Evolutionary conservation across 2,797 vertebrate genomes (phyloP).

Genomic region (Halcyon badia): DNA sequence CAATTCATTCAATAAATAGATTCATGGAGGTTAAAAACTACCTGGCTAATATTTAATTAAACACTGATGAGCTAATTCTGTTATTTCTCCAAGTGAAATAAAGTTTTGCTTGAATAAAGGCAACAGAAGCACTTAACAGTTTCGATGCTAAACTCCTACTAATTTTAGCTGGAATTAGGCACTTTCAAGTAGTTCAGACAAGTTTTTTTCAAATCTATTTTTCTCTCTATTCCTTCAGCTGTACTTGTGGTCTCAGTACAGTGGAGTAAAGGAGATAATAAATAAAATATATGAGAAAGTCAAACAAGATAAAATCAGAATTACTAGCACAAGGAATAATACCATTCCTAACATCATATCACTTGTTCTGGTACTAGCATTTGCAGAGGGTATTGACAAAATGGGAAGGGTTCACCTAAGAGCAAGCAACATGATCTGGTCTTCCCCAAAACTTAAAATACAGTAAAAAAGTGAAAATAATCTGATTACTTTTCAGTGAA

Average conservation of each 20-base stretch:
- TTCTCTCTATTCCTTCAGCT: not conserved
- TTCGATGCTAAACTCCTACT: not conserved
- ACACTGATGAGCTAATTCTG: not conserved
- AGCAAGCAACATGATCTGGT: not conserved
- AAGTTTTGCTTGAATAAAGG: not conserved
- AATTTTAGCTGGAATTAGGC: not conserved
- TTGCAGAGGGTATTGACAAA: not conserved
- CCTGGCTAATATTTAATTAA: not conserved
- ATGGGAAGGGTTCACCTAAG: not conserved
- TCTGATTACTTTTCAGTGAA: not conserved
- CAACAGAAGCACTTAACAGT: not conserved
- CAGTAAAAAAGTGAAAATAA: not conserved
- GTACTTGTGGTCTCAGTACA: not conserved
- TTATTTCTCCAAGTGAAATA: not conserved
- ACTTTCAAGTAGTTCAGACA: not conserved
- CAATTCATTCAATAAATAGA: conserved; percentile 10
- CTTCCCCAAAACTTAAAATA: not conserved
- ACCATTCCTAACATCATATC: not conserved
- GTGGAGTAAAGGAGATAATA: not conserved
- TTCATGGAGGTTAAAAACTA: not conserved
- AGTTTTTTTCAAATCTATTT: not conserved
- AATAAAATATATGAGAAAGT: not conserved
- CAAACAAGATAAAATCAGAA: not conserved
- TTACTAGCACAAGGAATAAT: not conserved
- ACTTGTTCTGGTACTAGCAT: not conserved